Evolutionary conservation across 2,888 invertebrate species (phyloP).

Genomic region (Amblyteles armatorius): DNA sequence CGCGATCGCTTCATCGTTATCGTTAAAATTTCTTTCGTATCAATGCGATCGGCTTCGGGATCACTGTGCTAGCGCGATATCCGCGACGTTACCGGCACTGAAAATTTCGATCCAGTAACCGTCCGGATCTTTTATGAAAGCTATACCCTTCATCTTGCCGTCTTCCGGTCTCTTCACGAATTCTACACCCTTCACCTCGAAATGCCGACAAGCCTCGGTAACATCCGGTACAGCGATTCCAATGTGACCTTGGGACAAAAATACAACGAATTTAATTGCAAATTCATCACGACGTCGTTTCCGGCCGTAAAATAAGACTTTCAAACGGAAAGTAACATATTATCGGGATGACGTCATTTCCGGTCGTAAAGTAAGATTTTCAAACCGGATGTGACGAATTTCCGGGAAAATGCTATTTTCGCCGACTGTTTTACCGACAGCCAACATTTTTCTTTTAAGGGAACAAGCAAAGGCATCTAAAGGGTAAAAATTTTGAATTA

Average conservation of each 20-base stretch:
- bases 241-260: constrained; percentile 90
- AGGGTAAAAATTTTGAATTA: constrained; percentile 77
- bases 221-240: constrained; percentile 96
- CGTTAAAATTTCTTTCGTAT: not conserved
- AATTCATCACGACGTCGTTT: not conserved
- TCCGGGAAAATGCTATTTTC: too few relatives aligned
- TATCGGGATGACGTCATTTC: too few relatives aligned
- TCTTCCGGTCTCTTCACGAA: constrained; percentile 96
- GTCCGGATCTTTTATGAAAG: constrained; percentile 98
- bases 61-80: constrained; percentile 66
- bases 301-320: too few relatives aligned
- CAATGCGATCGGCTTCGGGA: constrained; percentile 4
- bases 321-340: too few relatives aligned
- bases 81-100: constrained; percentile 83
- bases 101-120: constrained; percentile 99
- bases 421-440: not conserved
- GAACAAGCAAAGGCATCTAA: not conserved
- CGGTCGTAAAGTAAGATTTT: not conserved
- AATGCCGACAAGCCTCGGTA: constrained; percentile 93
- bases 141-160: constrained; percentile 97
- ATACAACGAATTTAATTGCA: not conserved
- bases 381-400: not conserved
- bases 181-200: constrained; percentile 93
- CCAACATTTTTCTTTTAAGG: not conserved
- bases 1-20: not conserved